A percentile compares a stretch with the other conserved stretches of the same genome.
These are phyloP conservation scores for Ectropis crepuscularia DNA, from an alignment of 2,888 invertebrate species.

Conservation along the genomic window DNA sequence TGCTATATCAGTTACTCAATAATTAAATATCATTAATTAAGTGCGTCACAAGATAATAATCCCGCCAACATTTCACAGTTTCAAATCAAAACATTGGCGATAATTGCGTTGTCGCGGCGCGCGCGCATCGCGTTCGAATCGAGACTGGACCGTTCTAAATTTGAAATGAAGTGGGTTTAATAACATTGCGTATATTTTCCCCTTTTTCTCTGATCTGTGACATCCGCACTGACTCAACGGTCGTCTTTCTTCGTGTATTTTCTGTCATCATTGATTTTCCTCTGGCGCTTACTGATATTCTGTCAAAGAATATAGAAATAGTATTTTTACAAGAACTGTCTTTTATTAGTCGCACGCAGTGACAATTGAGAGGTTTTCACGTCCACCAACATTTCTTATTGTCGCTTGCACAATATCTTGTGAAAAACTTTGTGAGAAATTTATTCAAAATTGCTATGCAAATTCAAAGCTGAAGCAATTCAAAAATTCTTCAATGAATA, in stretches of 20 bases:
- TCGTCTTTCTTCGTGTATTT: constrained; percentile 50
- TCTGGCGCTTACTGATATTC: constrained; percentile 40
- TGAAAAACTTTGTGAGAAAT: no score
- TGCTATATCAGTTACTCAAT: no score
- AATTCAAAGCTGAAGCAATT: no score
- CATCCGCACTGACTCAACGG: constrained; percentile 67
- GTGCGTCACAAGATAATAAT: constrained; percentile 2
- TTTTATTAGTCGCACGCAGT: not conserved
- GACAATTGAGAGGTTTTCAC: no score
- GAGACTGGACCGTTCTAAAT: constrained; percentile 80
- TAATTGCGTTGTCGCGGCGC: constrained; percentile 61
- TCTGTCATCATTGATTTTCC: constrained; percentile 33
- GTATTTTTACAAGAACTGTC: constrained; percentile 7
- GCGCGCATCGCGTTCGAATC: constrained; percentile 67
- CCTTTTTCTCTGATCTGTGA: constrained; percentile 67
- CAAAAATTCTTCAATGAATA: no score
- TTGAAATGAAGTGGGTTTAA: constrained; percentile 80
- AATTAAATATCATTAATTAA: not conserved
- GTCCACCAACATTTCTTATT: no score
- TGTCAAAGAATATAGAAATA: constrained; percentile 30
- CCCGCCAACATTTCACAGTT: constrained; percentile 40
- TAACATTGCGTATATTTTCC: constrained; percentile 79
- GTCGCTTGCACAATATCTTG: no score
- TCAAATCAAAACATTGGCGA: constrained; percentile 51
- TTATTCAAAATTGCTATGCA: no score